Percentiles rank a stretch among this genome's conserved stretches.
Evolutionary conservation across 2,113 vertebrate genomes (phyloP).

Genomic region (Orthochromis malagaraziensis): DNA sequence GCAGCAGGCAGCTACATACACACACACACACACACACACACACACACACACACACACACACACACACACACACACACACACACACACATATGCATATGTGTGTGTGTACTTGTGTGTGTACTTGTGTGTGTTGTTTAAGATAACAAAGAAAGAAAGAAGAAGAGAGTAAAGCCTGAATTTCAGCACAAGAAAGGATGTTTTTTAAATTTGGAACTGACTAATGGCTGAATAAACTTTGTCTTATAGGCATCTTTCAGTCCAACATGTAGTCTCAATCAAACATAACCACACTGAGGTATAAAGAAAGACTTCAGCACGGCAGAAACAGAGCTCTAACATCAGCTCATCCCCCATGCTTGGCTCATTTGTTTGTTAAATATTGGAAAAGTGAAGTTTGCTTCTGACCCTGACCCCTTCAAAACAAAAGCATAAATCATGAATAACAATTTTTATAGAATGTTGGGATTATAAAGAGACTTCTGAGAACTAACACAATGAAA

Average conservation of each 20-base stretch:
- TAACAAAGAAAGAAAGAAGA: not conserved
- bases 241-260: not conserved
- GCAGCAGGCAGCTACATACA: not conserved
- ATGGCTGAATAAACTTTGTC: not conserved
- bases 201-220: not conserved
- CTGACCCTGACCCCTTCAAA: not conserved
- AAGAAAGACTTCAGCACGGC: not conserved
- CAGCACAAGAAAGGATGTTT: not conserved
- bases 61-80: not conserved
- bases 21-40: fast-evolving
- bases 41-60: not conserved
- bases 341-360: not conserved
- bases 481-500: not conserved
- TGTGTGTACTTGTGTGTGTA: not conserved
- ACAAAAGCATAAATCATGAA: not conserved
- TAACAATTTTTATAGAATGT: not conserved
- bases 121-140: not conserved
- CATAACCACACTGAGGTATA: not conserved
- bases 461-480: not conserved
- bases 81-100: not conserved
- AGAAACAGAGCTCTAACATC: not conserved
- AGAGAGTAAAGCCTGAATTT: not conserved
- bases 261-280: not conserved
- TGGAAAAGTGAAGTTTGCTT: not conserved
- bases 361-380: not conserved